Evolutionary conservation across 2,888 invertebrate species (phyloP).

Genomic region (Orgyia antiqua): DNA sequence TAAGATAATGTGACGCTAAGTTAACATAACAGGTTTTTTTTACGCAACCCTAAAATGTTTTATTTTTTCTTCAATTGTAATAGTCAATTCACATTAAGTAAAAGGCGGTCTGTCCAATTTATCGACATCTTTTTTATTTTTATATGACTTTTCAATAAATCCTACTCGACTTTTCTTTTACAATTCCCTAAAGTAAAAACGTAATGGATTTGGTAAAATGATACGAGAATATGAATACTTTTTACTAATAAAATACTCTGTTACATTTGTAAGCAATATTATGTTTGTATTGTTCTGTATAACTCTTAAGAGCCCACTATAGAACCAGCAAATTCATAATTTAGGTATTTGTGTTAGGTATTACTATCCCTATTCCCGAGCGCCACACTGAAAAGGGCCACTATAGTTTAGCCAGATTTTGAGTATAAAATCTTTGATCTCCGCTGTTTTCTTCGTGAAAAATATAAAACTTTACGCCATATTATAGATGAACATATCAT

Average conservation of each 20-base stretch:
- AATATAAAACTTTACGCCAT: too few species aligned
- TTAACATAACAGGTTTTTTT: background rate
- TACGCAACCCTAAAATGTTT: constrained; percentile 1
- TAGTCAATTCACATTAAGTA: constrained; percentile 25
- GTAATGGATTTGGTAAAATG: constrained; percentile 32
- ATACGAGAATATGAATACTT: constrained; percentile 22
- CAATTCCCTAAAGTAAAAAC: constrained; percentile 25
- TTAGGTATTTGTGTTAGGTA: too few species aligned
- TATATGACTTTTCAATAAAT: constrained; percentile 21
- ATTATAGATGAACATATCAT: too few species aligned
- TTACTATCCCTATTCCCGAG: too few species aligned
- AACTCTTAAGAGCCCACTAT: too few species aligned
- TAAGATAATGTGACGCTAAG: too few species aligned
- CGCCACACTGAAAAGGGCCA: too few species aligned
- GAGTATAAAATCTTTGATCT: too few species aligned
- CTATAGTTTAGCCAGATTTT: too few species aligned
- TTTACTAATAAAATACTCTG: constrained; percentile 18
- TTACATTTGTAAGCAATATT: constrained; percentile 7
- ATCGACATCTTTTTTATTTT: constrained; percentile 20
- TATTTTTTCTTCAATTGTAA: constrained; percentile 10
- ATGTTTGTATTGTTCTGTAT: too few species aligned
- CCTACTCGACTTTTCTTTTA: constrained; percentile 21
- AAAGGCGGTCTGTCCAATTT: constrained; percentile 17
- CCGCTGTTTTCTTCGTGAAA: too few species aligned
- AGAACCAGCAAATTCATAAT: too few species aligned